Evolutionary conservation across 2,888 invertebrate genomes (phyloP), one percentile per base, ranked within the genome.

Genomic region (Nowickia ferox): DNA sequence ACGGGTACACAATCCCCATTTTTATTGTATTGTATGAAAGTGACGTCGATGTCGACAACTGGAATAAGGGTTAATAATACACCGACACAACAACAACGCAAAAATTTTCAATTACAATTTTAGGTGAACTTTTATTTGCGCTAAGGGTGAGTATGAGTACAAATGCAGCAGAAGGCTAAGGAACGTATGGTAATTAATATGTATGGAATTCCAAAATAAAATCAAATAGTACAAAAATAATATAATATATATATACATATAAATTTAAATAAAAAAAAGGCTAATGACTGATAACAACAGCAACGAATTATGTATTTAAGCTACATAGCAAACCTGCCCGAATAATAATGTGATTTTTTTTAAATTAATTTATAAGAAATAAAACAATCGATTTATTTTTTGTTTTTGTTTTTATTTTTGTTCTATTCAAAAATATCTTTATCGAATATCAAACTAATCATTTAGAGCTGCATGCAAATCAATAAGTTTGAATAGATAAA

Each of bases 351-450:
- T 15, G 63, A 63, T 42, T 51, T 13, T 17, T 38, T 17, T 10
- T 51, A 59, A 9, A n/a, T n/a, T n/a, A 63, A 44, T 65, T 79
- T 19, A 15, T 44, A 77, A 51, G 74, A 78, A 86, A 86, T 86
- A 83, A 86, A 86, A 86, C 86, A 83, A 86, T 79, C 66, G 82
- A 75, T 75, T 78, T 30, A 30, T 84, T 71, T 69, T 74, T 65
- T 53, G 44, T 48, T 66, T 75, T 75, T 75, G 30, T 71, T 40
- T 71, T 53, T 63, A 75, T 40, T 79, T 86, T 76, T 75, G 75
- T 74, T 86, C n/a, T n/a, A n/a, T n/a, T n/a, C n/a, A 30, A 46
- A 17, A 66, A 78, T 79, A 86, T 83, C 71, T 83, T 83, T 82
- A 75, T 75, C 78, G n/a, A 51, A 72, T 55, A 65, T 44, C 57